Evolutionary conservation across 30 jellyfish, hydroid and myxozoan genomes (phyloP), one percentile per base, ranked within the genome.

Genomic region (Mastigias papua): DNA sequence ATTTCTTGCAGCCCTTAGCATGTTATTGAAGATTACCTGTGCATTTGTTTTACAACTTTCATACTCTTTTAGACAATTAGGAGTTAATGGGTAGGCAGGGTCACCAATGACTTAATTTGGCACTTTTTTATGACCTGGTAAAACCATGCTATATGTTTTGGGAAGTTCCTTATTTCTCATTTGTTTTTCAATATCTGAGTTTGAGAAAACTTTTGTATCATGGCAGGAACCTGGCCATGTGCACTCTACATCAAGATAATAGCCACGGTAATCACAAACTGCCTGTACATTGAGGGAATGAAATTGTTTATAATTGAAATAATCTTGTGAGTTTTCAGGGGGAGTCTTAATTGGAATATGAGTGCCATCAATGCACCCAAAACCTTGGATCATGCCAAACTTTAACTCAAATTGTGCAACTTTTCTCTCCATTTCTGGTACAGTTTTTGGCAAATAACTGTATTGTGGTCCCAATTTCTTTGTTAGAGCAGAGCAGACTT

Each of bases 311-410:
- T n/a, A n/a, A n/a, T n/a, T n/a, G n/a, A n/a, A n/a, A n/a, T n/a
- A n/a, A n/a, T n/a, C n/a, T n/a, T n/a, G n/a, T 2, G 92, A 71
- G 48, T 32, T 49, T n/a, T 16, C 33, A 1, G 42, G n/a, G 13
- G 85, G 94, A 21, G 82, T 20, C 10, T 26, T 37, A 1, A 85
- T 85, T 58, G 92, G 86, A 8, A 71, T 73, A 62, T 85, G 94
- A 5, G 94, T 85, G 22, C 94, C 92, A 85, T 85, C 87, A 28
- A 85, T 73, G 58, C 94, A 85, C 9, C 94, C 94, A 85, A 85
- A 85, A 17, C 92, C 91, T 26, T 85, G 94, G 22, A 58, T 34
- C 93, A n/a, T n/a, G n/a, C n/a, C n/a, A n/a, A n/a, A n/a, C n/a
- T n/a, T n/a, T n/a, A n/a, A n/a, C n/a, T n/a, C n/a, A n/a, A n/a